Evolutionary conservation across 2,888 invertebrate genomes (phyloP), one percentile per base, ranked within the genome.

Genomic region (Elaeidobius kamerunicus): DNA sequence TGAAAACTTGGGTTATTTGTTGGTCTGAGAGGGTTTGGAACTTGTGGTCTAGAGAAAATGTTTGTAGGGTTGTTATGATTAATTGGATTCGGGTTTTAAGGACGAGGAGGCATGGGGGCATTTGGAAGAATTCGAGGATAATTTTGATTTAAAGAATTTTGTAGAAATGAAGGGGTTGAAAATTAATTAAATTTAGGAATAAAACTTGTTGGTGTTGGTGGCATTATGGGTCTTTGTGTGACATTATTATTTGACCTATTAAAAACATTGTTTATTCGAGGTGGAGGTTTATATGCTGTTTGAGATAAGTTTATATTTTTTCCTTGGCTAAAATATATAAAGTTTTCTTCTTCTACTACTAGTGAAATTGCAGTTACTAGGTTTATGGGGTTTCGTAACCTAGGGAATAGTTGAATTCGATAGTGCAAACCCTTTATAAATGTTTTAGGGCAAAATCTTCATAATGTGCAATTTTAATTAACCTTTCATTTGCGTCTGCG

Each of bases 291-390:
- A 23, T 6, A 6, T 23, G 23, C 9, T n/a, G n/a, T 4, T 23
- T 9, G 23, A 6, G 4, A 9, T 4, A 40, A 12, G 11, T 14
- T 40, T 5, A 4, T 12, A 18, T 18, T 17, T 40, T 17, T 4
- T 4, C 18, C 18, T 40, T 20, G n/a, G 5, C 23, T 40, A 12
- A 23, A 23, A 9, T 40, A 40, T 12, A 40, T 3, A 12, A 17
- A 40, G 18, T 40, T 40, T 40, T 18, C 18, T 23, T 40, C 40
- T 12, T 40, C 40, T 3, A 15, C 7, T 15, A 36, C 38, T 3
- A 36, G 18, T 4, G 38, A 2, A 11, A 36, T 15, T 4, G 38
- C 12, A 6, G 16, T 5, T 12, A 14, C 12, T 18, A 36, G 16
- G 16, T 15, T 36, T 17, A 4, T 2, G 18, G 38, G 38, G 7